Conservation (phyloP, 1,140 invertebrate species). For the Lycorma delicatula region DNA sequence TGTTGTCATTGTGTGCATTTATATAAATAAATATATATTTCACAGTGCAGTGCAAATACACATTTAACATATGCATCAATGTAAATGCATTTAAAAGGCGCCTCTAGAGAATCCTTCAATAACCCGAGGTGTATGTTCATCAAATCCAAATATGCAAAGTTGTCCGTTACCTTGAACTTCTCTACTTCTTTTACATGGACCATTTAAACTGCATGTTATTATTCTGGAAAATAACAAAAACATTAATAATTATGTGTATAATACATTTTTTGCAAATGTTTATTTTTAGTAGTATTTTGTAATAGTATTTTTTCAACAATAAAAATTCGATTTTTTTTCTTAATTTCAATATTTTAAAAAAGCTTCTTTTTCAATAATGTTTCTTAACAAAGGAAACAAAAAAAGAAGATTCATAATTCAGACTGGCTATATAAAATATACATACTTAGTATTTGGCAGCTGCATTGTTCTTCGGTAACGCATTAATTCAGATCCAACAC, state of each 20-base stretch:
- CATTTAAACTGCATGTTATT: not conserved
- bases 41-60: too few species aligned
- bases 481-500: not conserved
- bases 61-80: too few species aligned
- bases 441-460: not conserved
- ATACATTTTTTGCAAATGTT: not conserved
- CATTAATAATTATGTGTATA: not conserved
- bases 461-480: not conserved
- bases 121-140: not conserved
- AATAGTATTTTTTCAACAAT: not conserved
- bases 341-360: not conserved
- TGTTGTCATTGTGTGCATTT: too few species aligned
- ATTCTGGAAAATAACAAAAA: not conserved
- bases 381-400: not conserved
- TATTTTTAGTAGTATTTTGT: not conserved
- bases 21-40: too few species aligned
- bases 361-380: not conserved
- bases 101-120: not conserved
- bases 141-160: not conserved
- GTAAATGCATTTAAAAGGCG: not conserved
- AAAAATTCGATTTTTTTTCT: not conserved
- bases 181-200: not conserved
- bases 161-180: not conserved
- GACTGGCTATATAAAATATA: not conserved
- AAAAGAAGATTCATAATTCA: not conserved